Base-by-base conservation (phyloP, 2,797 vertebrate genomes). In the Perodicticus potto region DNA sequence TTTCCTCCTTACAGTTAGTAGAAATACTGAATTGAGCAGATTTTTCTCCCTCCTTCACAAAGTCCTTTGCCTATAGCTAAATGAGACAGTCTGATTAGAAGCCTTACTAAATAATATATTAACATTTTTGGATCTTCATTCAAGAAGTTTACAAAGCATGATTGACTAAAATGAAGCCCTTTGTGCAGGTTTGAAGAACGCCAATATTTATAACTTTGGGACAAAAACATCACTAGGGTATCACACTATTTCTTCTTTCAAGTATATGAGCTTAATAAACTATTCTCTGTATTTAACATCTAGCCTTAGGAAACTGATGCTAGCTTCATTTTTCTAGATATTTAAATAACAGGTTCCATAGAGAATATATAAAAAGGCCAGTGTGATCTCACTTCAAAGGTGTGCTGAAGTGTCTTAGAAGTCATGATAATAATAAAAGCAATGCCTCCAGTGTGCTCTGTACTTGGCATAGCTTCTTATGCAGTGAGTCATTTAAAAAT, bases 171-270 rank as follows among this genome's bases (percentile, higher is more conserved):
- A 95, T 83, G 93, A 91, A 43, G 10, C 40, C 59, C 94, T 97
- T 90, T 96, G 86, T 97, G 67, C 34, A 27, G 72, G 32, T 93
- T 88, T 86, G 89, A 96, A 89, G 93, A 97, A 80, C 65, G 63
- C 91, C 95, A 94, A 97, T 97, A 97, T 97, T 97, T 97, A 93
- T 95, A 89, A 92, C 93, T 97, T 89, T 89, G 63, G 85, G 87
- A 95, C 87, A 95, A 92, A 94, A 97, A 97, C 92, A 96, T 97
- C 95, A 94, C 93, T 87, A 82, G 89, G 69, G 40, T 92, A 43
- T 92, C 87, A 91, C 53, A 80, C 78, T 83, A 37, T 94, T 95
- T 96, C 80, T 94, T 91, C 91, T 92, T 96, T 96, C 78, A 95
- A 97, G 87, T 90, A 57, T 19, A 1, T 81, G 92, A 97, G 90